phyloP scores from a whole-genome alignment of 2,888 invertebrate genomes.

The Sclerodermus sp. region DNA sequence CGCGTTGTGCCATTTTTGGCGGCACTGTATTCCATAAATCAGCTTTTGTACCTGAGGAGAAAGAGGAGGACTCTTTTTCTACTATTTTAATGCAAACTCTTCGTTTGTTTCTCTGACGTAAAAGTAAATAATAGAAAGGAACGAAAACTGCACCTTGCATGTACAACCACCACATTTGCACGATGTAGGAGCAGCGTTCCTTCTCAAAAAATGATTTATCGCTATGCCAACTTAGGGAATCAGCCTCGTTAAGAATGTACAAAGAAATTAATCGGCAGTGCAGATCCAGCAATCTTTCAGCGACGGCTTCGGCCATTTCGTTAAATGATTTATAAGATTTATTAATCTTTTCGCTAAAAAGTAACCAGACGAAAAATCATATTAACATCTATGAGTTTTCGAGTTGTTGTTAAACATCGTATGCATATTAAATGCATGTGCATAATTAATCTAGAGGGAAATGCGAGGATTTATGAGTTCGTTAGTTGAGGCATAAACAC shows the following conservation, averaged over 20 bases:
- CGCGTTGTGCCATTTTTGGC: conserved; percentile 82
- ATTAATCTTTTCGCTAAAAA: conserved; percentile 50
- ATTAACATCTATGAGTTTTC: too few relatives aligned
- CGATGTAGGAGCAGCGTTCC: conserved; percentile 77
- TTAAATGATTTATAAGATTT: conserved; percentile 73
- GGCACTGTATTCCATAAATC: conserved; percentile 89
- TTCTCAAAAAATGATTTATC: conserved; percentile 68
- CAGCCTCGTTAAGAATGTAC: conserved; percentile 81
- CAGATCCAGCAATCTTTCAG: conserved; percentile 77
- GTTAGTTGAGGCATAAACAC: too few relatives aligned
- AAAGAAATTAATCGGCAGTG: conserved; percentile 77
- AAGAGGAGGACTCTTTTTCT: too few relatives aligned
- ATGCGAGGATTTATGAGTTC: too few relatives aligned
- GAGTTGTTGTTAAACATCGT: too few relatives aligned
- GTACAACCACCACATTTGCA: conserved; percentile 89
- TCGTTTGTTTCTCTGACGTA: neutral
- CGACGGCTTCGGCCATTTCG: conserved; percentile 83
- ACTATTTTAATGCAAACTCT: too few relatives aligned
- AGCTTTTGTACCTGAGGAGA: conserved; percentile 69
- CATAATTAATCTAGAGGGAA: too few relatives aligned
- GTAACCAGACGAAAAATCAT: neutral
- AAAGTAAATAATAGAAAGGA: too few relatives aligned
- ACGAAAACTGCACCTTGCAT: conserved; percentile 70
- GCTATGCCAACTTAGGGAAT: conserved; percentile 75
- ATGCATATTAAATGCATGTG: too few relatives aligned